Percentiles rank a stretch among this genome's conserved stretches.
These are phyloP conservation scores for Drusus annulatus DNA, from an alignment of 1,140 invertebrate genomes.

Conservation along the genomic window DNA sequence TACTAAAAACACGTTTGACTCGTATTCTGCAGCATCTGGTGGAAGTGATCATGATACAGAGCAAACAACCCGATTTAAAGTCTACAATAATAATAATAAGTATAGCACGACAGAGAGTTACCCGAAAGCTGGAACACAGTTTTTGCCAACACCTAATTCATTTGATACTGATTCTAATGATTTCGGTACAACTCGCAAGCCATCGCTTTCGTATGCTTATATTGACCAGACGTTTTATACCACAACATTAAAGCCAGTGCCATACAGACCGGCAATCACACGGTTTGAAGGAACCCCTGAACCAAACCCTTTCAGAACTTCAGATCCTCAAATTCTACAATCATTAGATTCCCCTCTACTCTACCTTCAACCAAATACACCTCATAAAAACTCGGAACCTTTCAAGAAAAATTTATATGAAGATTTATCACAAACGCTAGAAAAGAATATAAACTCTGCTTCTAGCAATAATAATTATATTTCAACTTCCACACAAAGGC, in stretches of 20 bases:
- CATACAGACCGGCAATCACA: conserved; percentile 64
- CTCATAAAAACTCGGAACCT: conserved; percentile 67
- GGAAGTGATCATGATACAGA: conserved; percentile 46
- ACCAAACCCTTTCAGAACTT: conserved; percentile 38
- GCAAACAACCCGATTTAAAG: background rate
- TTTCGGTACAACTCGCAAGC: background rate
- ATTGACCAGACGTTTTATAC: conserved; percentile 55
- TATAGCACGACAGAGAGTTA: conserved; percentile 25
- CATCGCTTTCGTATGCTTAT: conserved; percentile 52
- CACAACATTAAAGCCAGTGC: conserved; percentile 49
- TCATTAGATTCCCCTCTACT: conserved; percentile 69
- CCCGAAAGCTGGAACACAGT: conserved; percentile 34
- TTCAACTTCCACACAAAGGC: conserved; percentile 4
- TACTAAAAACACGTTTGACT: conserved; percentile 40
- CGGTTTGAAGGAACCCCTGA: conserved; percentile 61
- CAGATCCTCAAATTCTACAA: conserved; percentile 62
- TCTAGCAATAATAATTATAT: conserved; percentile 37
- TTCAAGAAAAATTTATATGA: conserved; percentile 58
- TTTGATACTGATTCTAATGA: conserved; percentile 37
- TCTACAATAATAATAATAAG: background rate
- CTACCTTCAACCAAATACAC: conserved; percentile 69
- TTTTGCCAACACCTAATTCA: conserved; percentile 53
- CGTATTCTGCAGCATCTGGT: conserved; percentile 55
- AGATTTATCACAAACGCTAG: conserved; percentile 6
- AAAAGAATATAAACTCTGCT: conserved; percentile 14